Evolutionary conservation across 1,140 invertebrate species (phyloP), one percentile per base, ranked within the genome.

Genomic region (Drosophila ananassae): DNA sequence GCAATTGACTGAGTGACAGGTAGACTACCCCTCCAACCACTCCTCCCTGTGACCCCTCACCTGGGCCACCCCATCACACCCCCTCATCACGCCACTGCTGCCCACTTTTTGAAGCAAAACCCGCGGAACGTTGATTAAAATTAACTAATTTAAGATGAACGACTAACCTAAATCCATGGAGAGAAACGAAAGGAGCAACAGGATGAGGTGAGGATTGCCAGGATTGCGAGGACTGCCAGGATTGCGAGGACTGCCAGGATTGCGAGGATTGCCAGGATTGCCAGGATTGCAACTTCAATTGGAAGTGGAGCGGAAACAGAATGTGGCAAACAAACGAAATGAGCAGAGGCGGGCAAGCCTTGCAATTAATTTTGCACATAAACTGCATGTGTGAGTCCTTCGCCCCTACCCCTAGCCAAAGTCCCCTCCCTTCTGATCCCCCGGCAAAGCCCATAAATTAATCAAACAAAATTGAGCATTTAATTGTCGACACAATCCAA

Each of bases 121-220:
- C 22, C 24, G 24, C 32, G 24, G 9, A 39, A 56, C 37, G 32
- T 21, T 80, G 50, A 72, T 73, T 56, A 53, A 61, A 57, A 59
- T 66, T 76, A 80, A 80, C 64, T 72, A 73, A 75, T 76, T 80
- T 80, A 80, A 71, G 79, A 53, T 69, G 67, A 68, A 57, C 77
- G 69, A 77, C 67, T 77, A 81, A 81, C 73, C 73, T 51, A 72
- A 60, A 77, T 80, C 51, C 47, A 28, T 28, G 7, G 34, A 3
- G 66, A 24, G 50, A 32, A 62, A 21, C 32, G 51, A 10, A 32
- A 25, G 13, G 39, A 34, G 63, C 47, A 60, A 37, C 53, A 56
- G 37, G 6, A 32, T 48, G n/a, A 10, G 60, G 37, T 55, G 53
- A 3, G 25, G 25, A 28, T 28, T 17, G 17, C 17, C 17, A 17